Conservation (phyloP, 2,888 invertebrate species). For the Nemurella pictetii region DNA sequence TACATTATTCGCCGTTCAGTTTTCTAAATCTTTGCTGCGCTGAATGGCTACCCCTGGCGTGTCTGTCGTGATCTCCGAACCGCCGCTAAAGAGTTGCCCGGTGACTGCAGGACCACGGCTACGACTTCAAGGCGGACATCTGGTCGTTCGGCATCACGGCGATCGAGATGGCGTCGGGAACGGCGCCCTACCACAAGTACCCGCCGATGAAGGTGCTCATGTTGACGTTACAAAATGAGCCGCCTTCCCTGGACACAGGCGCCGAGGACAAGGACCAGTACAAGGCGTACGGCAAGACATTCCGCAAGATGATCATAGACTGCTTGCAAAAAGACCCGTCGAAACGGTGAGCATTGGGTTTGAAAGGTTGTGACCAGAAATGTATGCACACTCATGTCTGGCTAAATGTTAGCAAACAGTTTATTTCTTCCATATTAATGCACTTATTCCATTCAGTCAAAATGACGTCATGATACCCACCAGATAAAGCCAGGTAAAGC, state of each 20-base stretch:
- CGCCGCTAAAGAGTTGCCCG: background rate
- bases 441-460: too few species aligned
- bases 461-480: too few species aligned
- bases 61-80: background rate
- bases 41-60: background rate
- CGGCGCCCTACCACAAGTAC: slow-evolving; percentile 98
- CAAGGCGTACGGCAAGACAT: slow-evolving; percentile 95
- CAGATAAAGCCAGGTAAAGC: too few species aligned
- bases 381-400: too few species aligned
- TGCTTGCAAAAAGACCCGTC: slow-evolving; percentile 95
- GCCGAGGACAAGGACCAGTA: slow-evolving; percentile 98
- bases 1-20: background rate
- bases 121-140: slow-evolving; percentile 96
- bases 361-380: too few species aligned
- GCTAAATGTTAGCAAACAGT: too few species aligned
- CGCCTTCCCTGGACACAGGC: slow-evolving; percentile 92
- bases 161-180: slow-evolving; percentile 97
- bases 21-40: background rate
- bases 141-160: slow-evolving; percentile 97
- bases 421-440: too few species aligned
- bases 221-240: slow-evolving; percentile 97
- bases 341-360: slow-evolving; percentile 76
- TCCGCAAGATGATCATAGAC: slow-evolving; percentile 94
- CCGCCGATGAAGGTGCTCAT: slow-evolving; percentile 99
- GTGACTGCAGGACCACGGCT: slow-evolving; percentile 78